Conservation (phyloP, 2,888 invertebrate genomes). For the Caenorhabditis uteleia region DNA sequence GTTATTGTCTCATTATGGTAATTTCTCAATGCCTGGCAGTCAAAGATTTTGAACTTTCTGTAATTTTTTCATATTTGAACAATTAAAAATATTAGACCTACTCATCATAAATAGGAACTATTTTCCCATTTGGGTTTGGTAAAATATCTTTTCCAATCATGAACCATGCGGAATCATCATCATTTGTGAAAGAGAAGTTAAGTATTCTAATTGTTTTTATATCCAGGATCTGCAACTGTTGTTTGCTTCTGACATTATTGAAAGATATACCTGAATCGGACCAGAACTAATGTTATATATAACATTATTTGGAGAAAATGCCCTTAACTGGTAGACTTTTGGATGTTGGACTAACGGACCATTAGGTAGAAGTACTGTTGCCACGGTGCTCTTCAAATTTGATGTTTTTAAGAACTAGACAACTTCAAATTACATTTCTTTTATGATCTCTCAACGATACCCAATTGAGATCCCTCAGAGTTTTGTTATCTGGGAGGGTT, state of each 20-base stretch:
- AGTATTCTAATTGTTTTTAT: constrained; percentile 66
- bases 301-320: constrained; percentile 55
- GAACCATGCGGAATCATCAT: constrained; percentile 68
- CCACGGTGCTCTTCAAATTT: constrained; percentile 47
- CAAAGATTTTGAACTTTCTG: constrained; percentile 51
- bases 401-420: constrained; percentile 2
- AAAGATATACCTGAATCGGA: constrained; percentile 51
- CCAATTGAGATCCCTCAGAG: constrained; percentile 61
- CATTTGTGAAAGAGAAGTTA: constrained; percentile 60
- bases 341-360: constrained; percentile 61
- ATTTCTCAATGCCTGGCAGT: constrained; percentile 64
- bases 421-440: constrained; percentile 52
- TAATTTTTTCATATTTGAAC: constrained; percentile 5
- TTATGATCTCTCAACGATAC: constrained; percentile 66
- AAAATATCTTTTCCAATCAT: constrained; percentile 68
- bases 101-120: constrained; percentile 65
- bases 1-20: constrained; percentile 63
- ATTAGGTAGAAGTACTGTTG: constrained; percentile 63
- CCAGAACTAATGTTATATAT: constrained; percentile 57
- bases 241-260: constrained; percentile 22
- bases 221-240: constrained; percentile 55
- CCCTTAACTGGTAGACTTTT: constrained; percentile 48
- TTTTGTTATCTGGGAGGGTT: constrained; percentile 56
- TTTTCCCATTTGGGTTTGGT: constrained; percentile 63
- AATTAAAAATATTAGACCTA: constrained; percentile 12